These are phyloP conservation scores for Schizothorax lantsangensis DNA, from an alignment of 2,797 vertebrate genomes.

Conservation along the genomic window DNA sequence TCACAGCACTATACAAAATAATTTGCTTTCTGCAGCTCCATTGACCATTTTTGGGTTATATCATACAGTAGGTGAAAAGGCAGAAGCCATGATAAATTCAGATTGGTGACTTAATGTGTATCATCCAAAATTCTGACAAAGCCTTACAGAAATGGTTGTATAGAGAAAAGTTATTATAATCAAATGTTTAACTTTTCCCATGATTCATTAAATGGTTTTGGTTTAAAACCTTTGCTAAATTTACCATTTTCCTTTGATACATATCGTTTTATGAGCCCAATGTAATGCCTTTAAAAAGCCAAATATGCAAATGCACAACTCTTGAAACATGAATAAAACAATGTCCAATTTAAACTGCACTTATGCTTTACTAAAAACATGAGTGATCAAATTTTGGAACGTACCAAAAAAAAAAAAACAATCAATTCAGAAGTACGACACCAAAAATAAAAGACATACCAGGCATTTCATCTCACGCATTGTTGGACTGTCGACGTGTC, in stretches of 20 bases:
- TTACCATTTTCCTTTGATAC: not conserved
- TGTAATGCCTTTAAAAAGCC: not conserved
- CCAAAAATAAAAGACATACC: conserved; percentile 64
- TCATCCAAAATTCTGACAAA: not conserved
- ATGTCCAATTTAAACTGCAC: conserved; percentile 76
- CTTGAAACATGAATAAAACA: conserved; percentile 54
- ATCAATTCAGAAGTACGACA: conserved; percentile 68
- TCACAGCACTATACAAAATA: too few species aligned
- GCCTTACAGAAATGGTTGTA: not conserved
- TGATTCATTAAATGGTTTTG: not conserved
- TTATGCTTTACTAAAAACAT: conserved; percentile 82
- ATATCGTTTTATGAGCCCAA: not conserved
- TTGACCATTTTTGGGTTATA: not conserved
- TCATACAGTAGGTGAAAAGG: not conserved
- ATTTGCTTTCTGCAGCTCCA: not conserved
- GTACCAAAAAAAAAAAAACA: conserved; percentile 70
- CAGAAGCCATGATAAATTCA: not conserved
- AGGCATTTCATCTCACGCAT: conserved; percentile 59
- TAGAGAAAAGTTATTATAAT: not conserved
- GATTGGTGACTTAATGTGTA: not conserved
- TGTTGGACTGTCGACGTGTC: conserved; percentile 5
- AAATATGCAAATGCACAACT: not conserved
- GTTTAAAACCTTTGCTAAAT: not conserved
- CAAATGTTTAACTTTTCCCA: not conserved
- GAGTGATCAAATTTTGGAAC: conserved; percentile 75